Conservation (phyloP, 2,113 vertebrate species). For the Haplotaxodon microlepis region DNA sequence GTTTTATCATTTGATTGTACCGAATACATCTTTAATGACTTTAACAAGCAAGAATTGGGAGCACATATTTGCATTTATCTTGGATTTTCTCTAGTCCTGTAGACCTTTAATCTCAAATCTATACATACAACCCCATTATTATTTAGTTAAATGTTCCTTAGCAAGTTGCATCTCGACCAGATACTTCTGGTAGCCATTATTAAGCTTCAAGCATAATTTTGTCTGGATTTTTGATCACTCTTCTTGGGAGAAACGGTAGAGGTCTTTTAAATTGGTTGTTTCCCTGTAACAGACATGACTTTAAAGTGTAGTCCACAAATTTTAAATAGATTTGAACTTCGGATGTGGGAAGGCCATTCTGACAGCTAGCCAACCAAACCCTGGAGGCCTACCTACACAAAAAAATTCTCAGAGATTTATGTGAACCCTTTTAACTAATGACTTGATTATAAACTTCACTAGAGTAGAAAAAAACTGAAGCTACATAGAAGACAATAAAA, state of each 20-base stretch:
- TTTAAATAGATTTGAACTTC: not conserved
- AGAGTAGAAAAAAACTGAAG: not conserved
- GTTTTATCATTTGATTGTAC: not conserved
- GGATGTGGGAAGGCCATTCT: not conserved
- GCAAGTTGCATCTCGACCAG: not conserved
- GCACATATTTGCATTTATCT: not conserved
- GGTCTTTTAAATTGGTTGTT: not conserved
- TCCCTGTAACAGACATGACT: fast-evolving
- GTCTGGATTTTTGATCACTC: not conserved
- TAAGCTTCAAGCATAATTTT: not conserved
- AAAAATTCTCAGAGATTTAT: fast-evolving
- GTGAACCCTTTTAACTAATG: not conserved
- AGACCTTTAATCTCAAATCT: not conserved
- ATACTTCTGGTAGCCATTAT: fast-evolving
- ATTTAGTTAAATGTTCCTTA: not conserved
- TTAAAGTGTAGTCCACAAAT: not conserved
- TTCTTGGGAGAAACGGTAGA: not conserved
- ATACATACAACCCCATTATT: not conserved
- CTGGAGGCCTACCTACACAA: not conserved
- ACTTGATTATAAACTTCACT: not conserved
- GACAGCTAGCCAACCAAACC: not conserved
- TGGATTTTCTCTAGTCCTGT: fast-evolving
- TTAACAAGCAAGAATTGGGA: not conserved
- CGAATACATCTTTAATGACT: not conserved
- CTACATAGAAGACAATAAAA: not conserved